Evolutionary conservation across 2,888 invertebrate genomes (phyloP).

Genomic region (Melieria omissa): DNA sequence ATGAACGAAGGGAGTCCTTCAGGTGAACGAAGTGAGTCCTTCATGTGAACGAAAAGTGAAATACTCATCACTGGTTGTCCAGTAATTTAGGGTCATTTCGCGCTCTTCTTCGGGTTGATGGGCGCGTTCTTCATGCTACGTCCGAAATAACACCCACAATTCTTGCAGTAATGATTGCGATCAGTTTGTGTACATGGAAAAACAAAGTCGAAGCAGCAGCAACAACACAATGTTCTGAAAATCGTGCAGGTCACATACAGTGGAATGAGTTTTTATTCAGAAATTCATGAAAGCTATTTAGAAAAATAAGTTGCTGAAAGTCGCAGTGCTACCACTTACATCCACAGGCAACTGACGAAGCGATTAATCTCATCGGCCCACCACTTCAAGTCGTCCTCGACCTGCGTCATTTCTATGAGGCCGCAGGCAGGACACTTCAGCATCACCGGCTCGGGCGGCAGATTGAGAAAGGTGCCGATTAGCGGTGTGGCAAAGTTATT

Average conservation of each 20-base stretch:
- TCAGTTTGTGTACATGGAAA: conserved; percentile 62
- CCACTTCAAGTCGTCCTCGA: conserved; percentile 61
- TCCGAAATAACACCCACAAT: conserved; percentile 65
- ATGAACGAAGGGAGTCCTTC: not conserved
- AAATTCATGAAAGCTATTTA: no score
- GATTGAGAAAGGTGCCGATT: conserved; percentile 60
- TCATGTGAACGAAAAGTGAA: not conserved
- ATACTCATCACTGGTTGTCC: no score
- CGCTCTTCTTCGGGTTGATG: conserved; percentile 41
- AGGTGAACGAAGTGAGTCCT: not conserved
- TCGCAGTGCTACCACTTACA: conserved; percentile 50
- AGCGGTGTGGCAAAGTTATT: conserved; percentile 62
- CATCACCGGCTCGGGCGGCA: conserved; percentile 54
- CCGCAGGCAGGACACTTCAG: conserved; percentile 63
- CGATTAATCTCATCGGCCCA: conserved; percentile 60
- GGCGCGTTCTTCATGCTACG: conserved; percentile 57
- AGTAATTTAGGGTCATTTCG: not conserved
- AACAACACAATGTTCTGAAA: conserved; percentile 57
- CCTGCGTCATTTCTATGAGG: conserved; percentile 52
- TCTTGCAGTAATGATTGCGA: conserved; percentile 63
- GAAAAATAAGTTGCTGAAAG: not conserved
- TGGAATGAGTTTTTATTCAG: not conserved
- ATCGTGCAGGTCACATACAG: not conserved
- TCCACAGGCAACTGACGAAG: conserved; percentile 60
- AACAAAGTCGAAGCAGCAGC: conserved; percentile 57